Conservation (phyloP, 1,140 invertebrate genomes). For the Bicyclus anynana region DNA sequence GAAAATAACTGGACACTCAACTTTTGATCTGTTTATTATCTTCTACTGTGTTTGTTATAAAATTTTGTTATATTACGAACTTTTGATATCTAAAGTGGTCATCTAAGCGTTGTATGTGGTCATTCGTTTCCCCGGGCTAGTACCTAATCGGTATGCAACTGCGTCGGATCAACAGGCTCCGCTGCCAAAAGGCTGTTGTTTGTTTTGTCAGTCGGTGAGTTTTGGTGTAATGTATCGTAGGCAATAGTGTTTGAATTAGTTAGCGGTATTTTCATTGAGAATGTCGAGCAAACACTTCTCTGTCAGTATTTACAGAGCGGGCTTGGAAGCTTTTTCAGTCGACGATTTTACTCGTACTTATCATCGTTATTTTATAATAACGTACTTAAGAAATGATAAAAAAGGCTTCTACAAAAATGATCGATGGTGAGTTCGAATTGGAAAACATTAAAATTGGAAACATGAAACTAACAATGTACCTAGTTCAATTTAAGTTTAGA, state of each 20-base stretch:
- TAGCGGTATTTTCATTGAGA: too few relatives aligned
- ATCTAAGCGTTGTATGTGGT: conserved; percentile 2
- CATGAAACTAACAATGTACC: too few relatives aligned
- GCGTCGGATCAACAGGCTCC: conserved; percentile 5
- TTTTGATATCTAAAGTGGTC: neutral
- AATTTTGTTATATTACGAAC: neutral
- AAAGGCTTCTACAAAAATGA: too few relatives aligned
- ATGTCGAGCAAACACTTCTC: too few relatives aligned
- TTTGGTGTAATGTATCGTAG: neutral
- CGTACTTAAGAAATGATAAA: too few relatives aligned
- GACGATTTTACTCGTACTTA: too few relatives aligned
- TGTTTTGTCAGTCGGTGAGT: conserved; percentile 8
- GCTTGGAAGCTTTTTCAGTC: too few relatives aligned
- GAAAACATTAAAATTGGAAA: too few relatives aligned
- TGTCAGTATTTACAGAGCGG: too few relatives aligned
- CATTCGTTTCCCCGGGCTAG: conserved; percentile 3
- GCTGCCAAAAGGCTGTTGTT: conserved; percentile 1
- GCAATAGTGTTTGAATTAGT: neutral
- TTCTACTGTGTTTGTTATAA: conserved; percentile 3
- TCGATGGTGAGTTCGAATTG: too few relatives aligned
- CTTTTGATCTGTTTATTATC: neutral
- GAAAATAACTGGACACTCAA: neutral
- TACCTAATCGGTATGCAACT: conserved; percentile 10
- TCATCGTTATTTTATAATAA: too few relatives aligned
- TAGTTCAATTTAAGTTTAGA: too few relatives aligned